Base-by-base conservation (phyloP, 2,797 vertebrate genomes). In the Hapalemur alaotrensis region DNA sequence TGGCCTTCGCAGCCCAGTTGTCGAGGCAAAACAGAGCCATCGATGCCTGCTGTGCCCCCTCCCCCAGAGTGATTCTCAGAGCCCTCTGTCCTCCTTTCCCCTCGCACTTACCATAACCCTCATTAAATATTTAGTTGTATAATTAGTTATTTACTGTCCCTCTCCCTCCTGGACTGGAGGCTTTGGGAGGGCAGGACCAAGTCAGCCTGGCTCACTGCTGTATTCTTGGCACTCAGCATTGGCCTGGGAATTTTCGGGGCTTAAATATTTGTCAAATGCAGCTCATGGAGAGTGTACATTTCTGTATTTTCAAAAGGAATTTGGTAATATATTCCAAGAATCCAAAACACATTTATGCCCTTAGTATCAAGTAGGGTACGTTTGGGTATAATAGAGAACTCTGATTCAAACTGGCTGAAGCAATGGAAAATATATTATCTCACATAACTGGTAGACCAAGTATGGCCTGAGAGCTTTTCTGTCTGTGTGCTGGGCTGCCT, bases 221-320 rank as follows among this genome's bases (percentile, higher is more conserved):
- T 85, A n/a, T 59, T 14, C 46, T 52, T 76, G 79, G 79, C 89
- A 61, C 10, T 96, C 67, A 43, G 50, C 15, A 23, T 10, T 52
- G 76, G 65, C 83, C 96, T 96, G 87, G 80, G 72, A 81, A 93
- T 95, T 79, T 96, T 79, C 75, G 43, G 89, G 67, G 46, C 76
- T 93, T 95, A 96, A 70, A 87, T 94, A 67, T 95, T 92, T 94
- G 91, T 96, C 88, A 93, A 96, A 88, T 78, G n/a, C 38, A 89
- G 69, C 81, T 95, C 84, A 83, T 83, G 80, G 63, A 32, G 67
- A 95, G 69, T 81, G 38, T 91, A 92, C 70, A 91, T 88, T 65
- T 95, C 57, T 90, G 17, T 32, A 35, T 85, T 94, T 80, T 84
- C 79, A 70, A 96, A 95, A 97, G 65, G 67, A 93, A 91, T 87